Conservation (phyloP, 2,888 invertebrate species). For the Acrobeloides nanus region DNA sequence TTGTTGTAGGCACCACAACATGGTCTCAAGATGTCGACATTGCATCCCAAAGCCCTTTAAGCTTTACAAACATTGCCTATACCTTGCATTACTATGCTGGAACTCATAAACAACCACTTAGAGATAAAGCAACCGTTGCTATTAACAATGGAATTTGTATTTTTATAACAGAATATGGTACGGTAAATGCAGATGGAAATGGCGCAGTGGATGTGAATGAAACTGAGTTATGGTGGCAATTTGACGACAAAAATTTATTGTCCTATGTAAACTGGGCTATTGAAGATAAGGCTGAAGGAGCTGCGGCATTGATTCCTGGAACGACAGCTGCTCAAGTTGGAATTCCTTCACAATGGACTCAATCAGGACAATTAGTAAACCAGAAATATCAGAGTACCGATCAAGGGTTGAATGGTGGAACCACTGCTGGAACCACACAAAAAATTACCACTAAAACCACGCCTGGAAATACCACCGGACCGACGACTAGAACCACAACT, state of each 20-base stretch:
- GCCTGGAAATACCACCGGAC: neutral
- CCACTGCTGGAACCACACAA: neutral
- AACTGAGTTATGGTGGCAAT: constrained; percentile 10
- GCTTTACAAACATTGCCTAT: no score
- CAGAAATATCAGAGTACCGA: neutral
- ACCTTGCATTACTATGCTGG: no score
- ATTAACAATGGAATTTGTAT: constrained; percentile 16
- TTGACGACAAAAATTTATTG: constrained; percentile 7
- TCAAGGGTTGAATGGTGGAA: constrained; percentile 9
- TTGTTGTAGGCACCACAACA: no score
- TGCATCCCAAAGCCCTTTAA: no score
- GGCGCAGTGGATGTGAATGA: constrained; percentile 10
- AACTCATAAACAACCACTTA: constrained; percentile 5
- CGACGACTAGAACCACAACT: no score
- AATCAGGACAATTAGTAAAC: neutral
- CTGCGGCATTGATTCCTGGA: constrained; percentile 5
- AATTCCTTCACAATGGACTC: neutral
- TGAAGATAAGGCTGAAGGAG: constrained; percentile 6
- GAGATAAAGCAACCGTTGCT: constrained; percentile 9
- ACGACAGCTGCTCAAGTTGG: constrained; percentile 1
- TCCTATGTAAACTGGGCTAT: constrained; percentile 13
- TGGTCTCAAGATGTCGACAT: no score
- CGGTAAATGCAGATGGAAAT: constrained; percentile 13
- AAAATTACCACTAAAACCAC: neutral
- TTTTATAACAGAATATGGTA: constrained; percentile 22